Percentiles rank a stretch among this genome's conserved stretches.
phyloP scores from a whole-genome alignment of 2,113 vertebrate species.

The Channa argus region DNA sequence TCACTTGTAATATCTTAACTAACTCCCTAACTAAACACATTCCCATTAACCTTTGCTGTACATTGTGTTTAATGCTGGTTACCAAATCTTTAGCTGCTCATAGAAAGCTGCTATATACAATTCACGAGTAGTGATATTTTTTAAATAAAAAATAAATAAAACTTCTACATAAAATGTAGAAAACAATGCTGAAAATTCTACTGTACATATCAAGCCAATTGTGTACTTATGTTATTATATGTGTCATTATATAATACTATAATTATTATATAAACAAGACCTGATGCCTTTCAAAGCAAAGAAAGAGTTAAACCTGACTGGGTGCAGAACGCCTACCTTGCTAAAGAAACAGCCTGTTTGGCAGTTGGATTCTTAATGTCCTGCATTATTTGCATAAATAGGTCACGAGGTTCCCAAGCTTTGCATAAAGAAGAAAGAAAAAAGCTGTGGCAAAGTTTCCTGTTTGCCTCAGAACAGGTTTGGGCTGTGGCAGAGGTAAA shows the following conservation, averaged over 20 bases:
- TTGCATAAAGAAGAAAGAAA: conserved; percentile 41
- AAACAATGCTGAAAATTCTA: neutral
- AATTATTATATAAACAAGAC: neutral
- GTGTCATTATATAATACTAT: too few species aligned
- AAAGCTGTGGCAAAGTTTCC: conserved; percentile 57
- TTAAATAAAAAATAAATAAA: neutral
- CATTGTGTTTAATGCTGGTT: too few species aligned
- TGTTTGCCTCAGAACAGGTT: conserved; percentile 69
- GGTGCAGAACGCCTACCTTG: neutral
- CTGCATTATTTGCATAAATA: conserved; percentile 69
- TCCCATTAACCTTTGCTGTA: too few species aligned
- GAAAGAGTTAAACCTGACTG: neutral
- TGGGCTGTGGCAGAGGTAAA: conserved; percentile 28
- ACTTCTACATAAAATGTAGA: neutral
- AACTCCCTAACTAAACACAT: too few species aligned
- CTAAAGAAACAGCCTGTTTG: conserved; percentile 23
- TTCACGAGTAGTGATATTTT: neutral
- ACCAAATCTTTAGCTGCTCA: neutral
- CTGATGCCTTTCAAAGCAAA: neutral
- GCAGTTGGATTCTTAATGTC: conserved; percentile 1
- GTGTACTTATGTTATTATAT: neutral
- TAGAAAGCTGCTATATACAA: neutral
- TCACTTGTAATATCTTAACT: too few species aligned
- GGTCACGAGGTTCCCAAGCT: conserved; percentile 36
- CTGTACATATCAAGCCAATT: neutral